Conservation (phyloP, 23 tunicate species). For the Ciona savignyi region DNA sequence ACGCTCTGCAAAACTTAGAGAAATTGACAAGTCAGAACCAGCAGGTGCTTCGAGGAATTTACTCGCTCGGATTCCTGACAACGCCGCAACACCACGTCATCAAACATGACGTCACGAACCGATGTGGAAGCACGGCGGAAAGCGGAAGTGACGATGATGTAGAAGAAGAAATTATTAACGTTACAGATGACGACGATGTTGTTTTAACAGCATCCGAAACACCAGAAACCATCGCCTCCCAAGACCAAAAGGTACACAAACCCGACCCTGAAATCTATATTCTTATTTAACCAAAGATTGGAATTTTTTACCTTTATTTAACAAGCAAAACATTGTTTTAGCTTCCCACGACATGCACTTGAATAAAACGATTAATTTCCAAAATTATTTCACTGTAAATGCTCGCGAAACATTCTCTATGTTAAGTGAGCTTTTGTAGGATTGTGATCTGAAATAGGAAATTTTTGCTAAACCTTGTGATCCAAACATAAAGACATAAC, state of each 20-base stretch:
- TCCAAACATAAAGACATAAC: too few species aligned
- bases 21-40: constrained; percentile 9
- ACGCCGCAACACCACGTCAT: constrained; percentile 8
- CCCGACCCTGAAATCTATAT: neutral
- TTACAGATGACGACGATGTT: constrained; percentile 73
- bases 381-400: too few species aligned
- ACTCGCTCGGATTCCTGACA: constrained; percentile 3
- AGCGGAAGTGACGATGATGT: constrained; percentile 37
- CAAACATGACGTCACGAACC: constrained; percentile 22
- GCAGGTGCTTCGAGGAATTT: constrained; percentile 4
- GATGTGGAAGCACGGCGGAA: constrained; percentile 42
- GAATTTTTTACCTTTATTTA: too few species aligned
- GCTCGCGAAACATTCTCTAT: too few species aligned
- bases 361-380: too few species aligned
- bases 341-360: too few species aligned
- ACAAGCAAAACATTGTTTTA: too few species aligned
- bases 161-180: constrained; percentile 75
- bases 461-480: too few species aligned
- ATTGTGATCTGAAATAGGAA: too few species aligned
- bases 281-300: too few species aligned
- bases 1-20: neutral
- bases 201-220: constrained; percentile 8
- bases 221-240: neutral
- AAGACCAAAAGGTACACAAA: neutral
- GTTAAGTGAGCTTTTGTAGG: too few species aligned